Evolutionary conservation across 2,888 invertebrate genomes (phyloP), one percentile per base, ranked within the genome.

Genomic region (Chaetoderma sp.): DNA sequence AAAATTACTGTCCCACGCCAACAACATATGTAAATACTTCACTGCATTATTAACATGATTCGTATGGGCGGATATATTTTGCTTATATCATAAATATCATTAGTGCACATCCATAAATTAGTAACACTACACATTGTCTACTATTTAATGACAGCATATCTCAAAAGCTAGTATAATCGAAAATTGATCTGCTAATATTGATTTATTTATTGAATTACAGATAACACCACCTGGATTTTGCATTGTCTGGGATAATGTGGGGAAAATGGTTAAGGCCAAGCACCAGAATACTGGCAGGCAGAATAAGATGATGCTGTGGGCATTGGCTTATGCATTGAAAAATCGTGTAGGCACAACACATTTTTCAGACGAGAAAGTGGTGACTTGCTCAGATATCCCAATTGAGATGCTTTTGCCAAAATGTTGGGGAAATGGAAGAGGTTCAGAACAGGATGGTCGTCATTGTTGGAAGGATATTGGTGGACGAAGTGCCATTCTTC

Each of bases 201-300:
- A n/a, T n/a, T n/a, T n/a, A n/a, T n/a, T n/a, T n/a, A n/a, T n/a
- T n/a, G n/a, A n/a, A n/a, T n/a, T n/a, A n/a, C n/a, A n/a, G n/a
- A n/a, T n/a, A n/a, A n/a, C n/a, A n/a, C n/a, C n/a, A n/a, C n/a
- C 10, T 18, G 47, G 47, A 6, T 47, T 21, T 18, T 47, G 18
- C 10, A 21, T 52, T 25, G 21, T 23, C 32, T 52, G 27, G 54
- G 54, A 52, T 18, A 52, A 52, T 30, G 54, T 52, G n/a, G 25
- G 21, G 21, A 28, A 25, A 8, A 52, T n/a, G 6, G 16, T n/a
- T n/a, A 18, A 25, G 32, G 8, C 54, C 8, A 25, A 28, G 28
- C 27, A 52, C 27, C 27, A 52, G n/a, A 25, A 23, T 18, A 25
- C 54, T 6, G 8, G 6, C 21, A 13, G 28, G 8, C 27, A 30